Percentiles rank a stretch among this genome's conserved stretches.
Evolutionary conservation across 2,113 vertebrate genomes (phyloP).

Genomic region (Chrysochloris asiatica): DNA sequence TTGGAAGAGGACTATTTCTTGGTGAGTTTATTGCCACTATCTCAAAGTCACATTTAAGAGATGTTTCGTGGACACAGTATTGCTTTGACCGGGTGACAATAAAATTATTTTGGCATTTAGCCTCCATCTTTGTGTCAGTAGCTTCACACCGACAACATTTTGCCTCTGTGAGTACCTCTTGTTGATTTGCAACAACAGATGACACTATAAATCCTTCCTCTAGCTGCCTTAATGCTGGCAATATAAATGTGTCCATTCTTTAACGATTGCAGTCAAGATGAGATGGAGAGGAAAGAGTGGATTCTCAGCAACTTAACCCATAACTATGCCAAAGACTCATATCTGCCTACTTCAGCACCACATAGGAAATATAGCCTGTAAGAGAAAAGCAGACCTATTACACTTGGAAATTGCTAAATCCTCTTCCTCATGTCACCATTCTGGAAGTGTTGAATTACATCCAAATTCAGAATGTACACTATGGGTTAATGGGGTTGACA

Average conservation of each 20-base stretch:
- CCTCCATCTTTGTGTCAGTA: constrained; percentile 12
- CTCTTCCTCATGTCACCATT: not conserved
- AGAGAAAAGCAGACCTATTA: not conserved
- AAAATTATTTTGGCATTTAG: not conserved
- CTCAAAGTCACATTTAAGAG: not conserved
- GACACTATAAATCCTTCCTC: not conserved
- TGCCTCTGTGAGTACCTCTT: constrained; percentile 30
- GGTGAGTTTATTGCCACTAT: not conserved
- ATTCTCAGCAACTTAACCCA: not conserved
- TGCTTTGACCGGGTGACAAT: no score
- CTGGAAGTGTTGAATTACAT: constrained; percentile 53
- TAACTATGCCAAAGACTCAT: not conserved
- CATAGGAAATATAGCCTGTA: not conserved
- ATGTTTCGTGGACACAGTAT: no score
- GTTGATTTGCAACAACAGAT: constrained; percentile 55
- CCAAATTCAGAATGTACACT: constrained; percentile 49
- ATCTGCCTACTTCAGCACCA: not conserved
- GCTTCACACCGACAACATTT: not conserved
- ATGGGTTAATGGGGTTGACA: constrained; percentile 53
- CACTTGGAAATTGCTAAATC: constrained; percentile 36
- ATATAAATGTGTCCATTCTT: not conserved
- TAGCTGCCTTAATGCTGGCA: not conserved
- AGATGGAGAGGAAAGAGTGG: not conserved
- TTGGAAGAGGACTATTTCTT: constrained; percentile 25
- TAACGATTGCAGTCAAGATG: not conserved